A percentile compares a stretch with the other conserved stretches of the same genome.
Conservation (phyloP, 2,113 vertebrate genomes). For the Emydocephalus ijimae region DNA sequence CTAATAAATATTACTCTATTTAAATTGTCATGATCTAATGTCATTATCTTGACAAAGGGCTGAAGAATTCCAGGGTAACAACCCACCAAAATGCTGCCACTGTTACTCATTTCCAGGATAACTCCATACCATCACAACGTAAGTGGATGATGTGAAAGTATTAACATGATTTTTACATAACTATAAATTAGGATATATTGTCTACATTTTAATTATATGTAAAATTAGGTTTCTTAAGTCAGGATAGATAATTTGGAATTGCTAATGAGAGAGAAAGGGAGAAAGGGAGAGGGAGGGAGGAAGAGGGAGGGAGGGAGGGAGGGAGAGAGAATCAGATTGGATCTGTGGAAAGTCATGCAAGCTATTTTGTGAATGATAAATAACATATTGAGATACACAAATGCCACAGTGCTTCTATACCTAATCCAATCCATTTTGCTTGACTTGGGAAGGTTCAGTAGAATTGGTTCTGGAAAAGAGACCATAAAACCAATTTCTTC, state of each 20-base stretch:
- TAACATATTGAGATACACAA: not conserved
- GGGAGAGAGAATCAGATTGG: not conserved
- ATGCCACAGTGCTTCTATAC: not conserved
- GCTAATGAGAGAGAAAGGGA: not conserved
- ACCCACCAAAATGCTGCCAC: not conserved
- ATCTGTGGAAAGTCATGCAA: not conserved
- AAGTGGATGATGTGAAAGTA: slow-evolving; percentile 10
- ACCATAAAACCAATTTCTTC: not conserved
- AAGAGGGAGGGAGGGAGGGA: too few species aligned
- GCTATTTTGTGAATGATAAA: not conserved
- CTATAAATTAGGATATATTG: not conserved
- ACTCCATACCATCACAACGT: not conserved
- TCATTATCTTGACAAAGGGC: slow-evolving; percentile 31
- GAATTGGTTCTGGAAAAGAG: not conserved
- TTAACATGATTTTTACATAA: not conserved
- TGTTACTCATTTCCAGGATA: rapidly evolving
- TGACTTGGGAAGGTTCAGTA: not conserved
- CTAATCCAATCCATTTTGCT: not conserved
- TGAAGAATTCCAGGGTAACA: not conserved
- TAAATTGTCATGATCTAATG: not conserved
- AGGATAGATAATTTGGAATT: not conserved
- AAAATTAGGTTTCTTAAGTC: not conserved
- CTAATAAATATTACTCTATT: too few species aligned
- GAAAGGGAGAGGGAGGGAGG: too few species aligned
- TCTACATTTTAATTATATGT: not conserved